Evolutionary conservation across 2,797 vertebrate species (phyloP).

Genomic region (Labeo calbasu): DNA sequence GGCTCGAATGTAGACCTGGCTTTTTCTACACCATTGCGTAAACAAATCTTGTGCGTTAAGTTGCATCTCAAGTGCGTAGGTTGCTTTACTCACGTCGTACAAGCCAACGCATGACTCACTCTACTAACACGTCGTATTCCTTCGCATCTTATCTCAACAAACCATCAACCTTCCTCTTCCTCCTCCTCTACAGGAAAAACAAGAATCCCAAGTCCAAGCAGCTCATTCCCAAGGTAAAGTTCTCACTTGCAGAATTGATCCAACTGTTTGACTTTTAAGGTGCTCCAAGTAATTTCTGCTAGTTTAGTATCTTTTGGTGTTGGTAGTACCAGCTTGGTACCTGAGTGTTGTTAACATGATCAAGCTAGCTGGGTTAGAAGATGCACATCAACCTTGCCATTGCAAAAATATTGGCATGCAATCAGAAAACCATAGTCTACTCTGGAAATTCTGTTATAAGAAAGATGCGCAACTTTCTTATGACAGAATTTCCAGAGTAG

Average conservation of each 20-base stretch:
- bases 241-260: not conserved
- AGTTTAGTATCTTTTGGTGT: not conserved
- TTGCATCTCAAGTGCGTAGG: not conserved
- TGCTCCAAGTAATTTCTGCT: too few relatives aligned
- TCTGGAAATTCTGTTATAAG: not conserved
- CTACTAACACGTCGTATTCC: slow-evolving; percentile 64
- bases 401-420: not conserved
- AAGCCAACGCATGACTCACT: slow-evolving; percentile 64
- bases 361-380: not conserved
- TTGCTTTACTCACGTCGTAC: not conserved
- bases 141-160: slow-evolving; percentile 47
- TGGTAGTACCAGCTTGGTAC: not conserved
- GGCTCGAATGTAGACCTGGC: not conserved
- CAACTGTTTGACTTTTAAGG: not conserved
- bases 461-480: too few relatives aligned
- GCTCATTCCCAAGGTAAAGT: slow-evolving; percentile 93
- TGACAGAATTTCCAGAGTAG: too few relatives aligned
- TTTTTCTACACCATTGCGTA: not conserved
- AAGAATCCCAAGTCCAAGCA: slow-evolving; percentile 90
- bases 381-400: not conserved
- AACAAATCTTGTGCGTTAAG: not conserved
- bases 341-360: not conserved
- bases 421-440: not conserved
- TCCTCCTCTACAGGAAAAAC: slow-evolving; percentile 86
- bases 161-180: slow-evolving; percentile 61